Base-by-base conservation (phyloP, 1,140 invertebrate genomes). In the Cepaea nemoralis region DNA sequence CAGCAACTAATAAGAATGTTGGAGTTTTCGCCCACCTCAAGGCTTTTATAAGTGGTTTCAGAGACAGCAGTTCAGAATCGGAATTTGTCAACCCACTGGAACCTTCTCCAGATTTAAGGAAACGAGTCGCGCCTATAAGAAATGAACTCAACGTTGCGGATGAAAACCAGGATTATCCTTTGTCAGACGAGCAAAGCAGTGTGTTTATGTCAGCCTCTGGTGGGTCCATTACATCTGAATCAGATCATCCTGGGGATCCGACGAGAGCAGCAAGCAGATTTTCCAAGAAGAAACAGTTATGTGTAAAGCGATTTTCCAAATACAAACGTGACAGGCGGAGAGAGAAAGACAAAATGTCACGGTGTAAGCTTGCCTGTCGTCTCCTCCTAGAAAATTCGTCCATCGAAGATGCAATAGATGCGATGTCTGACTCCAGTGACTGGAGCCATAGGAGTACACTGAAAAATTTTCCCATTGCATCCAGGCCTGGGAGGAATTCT, bases 101-200 rank as follows among this genome's bases (percentile, higher is more conserved):
- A 39, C 6, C 59, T 63, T 63, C 59, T 31, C 35, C 19, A 24
- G 16, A 40, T 12, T 5, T 39, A n/a, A 48, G 16, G 31, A 45
- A 74, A 2, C 59, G 33, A 3, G n/a, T 27, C n/a, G 27, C 59
- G 10, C n/a, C 3, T 63, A 6, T 16, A 63, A 22, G 33, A 2
- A 5, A 22, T 16, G 50, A 22, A 6, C n/a, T 16, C 12, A 37
- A 16, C 12, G 33, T 16, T n/a, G 19, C 19, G 6, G 40, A 48
- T 12, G 6, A 19, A 31, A 63, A 63, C 59, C n/a, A 45, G 22
- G 39, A 74, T 16, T 63, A 63, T 63, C 59, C 59, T 5, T 35
- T 42, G 33, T 77, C 75, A 5, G 75, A 59, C 22, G 75, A 39
- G 6, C 75, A 59, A n/a, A 77, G 75, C 75, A 77, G 75, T n/a